Evolutionary conservation across 2,797 vertebrate species (phyloP).

Genomic region (Scolopax rusticola): DNA sequence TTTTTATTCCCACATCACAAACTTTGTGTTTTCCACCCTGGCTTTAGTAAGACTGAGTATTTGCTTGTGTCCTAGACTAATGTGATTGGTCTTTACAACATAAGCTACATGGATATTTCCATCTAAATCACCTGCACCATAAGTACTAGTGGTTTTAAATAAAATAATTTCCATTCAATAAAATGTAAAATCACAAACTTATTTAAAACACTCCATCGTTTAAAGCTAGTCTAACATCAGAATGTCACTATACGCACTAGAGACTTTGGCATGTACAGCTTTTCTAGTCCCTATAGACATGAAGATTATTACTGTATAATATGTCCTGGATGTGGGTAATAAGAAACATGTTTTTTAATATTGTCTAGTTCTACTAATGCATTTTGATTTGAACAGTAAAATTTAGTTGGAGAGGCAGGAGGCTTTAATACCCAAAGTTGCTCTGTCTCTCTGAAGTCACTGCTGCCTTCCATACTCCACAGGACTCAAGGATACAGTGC

Average conservation of each 20-base stretch:
- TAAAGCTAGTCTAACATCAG: background rate
- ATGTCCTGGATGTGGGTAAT: background rate
- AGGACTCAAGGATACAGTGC: background rate
- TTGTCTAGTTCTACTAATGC: background rate
- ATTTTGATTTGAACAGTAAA: background rate
- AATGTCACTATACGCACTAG: background rate
- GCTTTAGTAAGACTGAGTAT: background rate
- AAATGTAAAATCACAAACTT: background rate
- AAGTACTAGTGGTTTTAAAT: background rate
- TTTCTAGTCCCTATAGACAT: background rate
- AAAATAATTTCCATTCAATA: background rate
- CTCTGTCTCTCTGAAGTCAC: background rate
- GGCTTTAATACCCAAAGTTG: background rate
- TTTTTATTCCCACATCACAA: background rate
- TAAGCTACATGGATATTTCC: background rate
- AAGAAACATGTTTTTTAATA: background rate
- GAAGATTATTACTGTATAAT: background rate
- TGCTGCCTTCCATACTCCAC: background rate
- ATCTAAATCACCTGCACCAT: background rate
- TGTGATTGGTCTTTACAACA: background rate
- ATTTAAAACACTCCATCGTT: background rate
- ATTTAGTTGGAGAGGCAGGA: background rate
- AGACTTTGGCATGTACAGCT: background rate
- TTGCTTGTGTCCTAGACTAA: background rate
- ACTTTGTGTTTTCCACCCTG: background rate